Percentiles rank a stretch among this genome's conserved stretches.
These are phyloP conservation scores for Meles meles DNA, from an alignment of 2,113 vertebrate genomes.

Conservation along the genomic window DNA sequence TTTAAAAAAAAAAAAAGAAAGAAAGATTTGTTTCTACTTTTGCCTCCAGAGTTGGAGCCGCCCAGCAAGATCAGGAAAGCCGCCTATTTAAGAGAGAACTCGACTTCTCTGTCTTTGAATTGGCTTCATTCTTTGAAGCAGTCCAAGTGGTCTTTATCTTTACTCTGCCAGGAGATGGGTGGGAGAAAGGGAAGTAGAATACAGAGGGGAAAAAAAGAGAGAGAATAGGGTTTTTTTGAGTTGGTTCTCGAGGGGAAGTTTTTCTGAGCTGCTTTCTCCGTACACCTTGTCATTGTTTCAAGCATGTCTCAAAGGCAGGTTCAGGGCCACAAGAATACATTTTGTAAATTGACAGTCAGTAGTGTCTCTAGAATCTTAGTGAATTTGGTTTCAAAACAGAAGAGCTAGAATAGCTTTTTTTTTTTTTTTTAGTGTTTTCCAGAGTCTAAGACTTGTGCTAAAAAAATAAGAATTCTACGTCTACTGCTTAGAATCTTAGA, in stretches of 20 bases:
- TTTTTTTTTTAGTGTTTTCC: not conserved
- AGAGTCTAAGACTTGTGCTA: not conserved
- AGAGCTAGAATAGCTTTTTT: not conserved
- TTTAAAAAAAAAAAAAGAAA: too few species aligned
- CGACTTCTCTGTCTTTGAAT: not conserved
- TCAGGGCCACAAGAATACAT: not conserved
- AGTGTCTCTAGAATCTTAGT: not conserved
- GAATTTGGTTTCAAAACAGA: not conserved
- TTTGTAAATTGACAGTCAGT: not conserved
- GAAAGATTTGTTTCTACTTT: not conserved
- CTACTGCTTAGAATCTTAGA: not conserved
- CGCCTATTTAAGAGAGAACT: not conserved
- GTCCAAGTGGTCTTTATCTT: not conserved
- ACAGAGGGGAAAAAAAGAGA: not conserved
- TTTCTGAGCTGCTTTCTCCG: not conserved
- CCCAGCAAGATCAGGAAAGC: not conserved
- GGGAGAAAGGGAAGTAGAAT: not conserved
- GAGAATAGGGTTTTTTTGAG: not conserved
- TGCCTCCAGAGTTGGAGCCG: not conserved
- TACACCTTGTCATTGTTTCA: not conserved
- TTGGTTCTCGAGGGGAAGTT: not conserved
- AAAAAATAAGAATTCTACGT: not conserved
- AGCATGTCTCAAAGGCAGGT: not conserved
- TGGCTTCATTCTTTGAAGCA: not conserved
- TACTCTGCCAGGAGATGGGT: not conserved